Conservation (phyloP, 2,113 vertebrate genomes). For the Rattus rattus region DNA sequence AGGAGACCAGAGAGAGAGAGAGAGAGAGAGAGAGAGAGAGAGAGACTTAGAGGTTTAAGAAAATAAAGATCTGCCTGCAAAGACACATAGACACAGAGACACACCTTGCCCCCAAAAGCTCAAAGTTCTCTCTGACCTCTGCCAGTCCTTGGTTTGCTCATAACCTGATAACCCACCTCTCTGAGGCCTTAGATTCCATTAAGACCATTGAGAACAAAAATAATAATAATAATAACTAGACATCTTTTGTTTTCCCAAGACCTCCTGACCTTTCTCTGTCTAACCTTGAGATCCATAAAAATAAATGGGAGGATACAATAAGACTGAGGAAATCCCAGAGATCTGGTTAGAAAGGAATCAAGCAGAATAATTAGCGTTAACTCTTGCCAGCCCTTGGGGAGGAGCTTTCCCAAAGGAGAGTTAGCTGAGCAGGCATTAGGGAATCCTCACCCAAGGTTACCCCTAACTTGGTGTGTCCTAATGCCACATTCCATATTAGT, state of each 20-base stretch:
- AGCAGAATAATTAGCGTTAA: constrained; percentile 13
- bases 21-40: not conserved
- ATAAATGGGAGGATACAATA: not conserved
- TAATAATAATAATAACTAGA: not conserved
- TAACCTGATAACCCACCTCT: not conserved
- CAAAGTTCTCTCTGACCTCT: not conserved
- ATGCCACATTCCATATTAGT: not conserved
- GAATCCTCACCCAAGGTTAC: not conserved
- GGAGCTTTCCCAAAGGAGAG: not conserved
- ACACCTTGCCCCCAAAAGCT: not conserved
- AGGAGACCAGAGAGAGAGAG: no score
- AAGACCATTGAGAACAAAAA: not conserved
- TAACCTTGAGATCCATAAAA: not conserved
- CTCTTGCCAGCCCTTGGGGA: not conserved
- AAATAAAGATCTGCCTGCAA: no score
- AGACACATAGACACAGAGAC: not conserved
- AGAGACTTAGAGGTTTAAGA: no score
- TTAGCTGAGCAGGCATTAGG: not conserved
- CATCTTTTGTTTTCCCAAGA: not conserved
- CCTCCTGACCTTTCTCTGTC: not conserved
- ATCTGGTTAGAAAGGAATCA: not conserved
- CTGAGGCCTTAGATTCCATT: not conserved
- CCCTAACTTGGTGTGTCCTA: not conserved
- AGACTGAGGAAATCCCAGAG: not conserved
- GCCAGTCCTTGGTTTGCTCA: not conserved